Base-by-base conservation (phyloP, 1,140 invertebrate genomes). In the Elysia chlorotica region DNA sequence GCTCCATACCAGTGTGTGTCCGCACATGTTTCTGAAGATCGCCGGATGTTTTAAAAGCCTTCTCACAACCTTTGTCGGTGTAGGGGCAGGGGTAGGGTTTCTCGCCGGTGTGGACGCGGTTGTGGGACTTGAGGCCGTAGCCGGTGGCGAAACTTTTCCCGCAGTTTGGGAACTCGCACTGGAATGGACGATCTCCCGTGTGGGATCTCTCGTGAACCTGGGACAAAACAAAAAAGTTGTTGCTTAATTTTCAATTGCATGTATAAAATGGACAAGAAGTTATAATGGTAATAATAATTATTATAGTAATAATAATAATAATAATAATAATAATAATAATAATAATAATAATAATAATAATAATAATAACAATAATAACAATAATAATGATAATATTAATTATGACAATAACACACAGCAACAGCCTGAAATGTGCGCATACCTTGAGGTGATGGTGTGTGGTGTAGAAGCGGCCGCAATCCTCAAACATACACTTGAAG, bases 181-280 rank as follows among this genome's bases (percentile, higher is more conserved):
- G 86, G 77, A 90, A 93, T 35, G 93, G 93, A 76, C 91, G 88
- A 85, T 93, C 93, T 78, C 91, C 91, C 33, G 91, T 91, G 77
- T 92, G 92, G 62, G 93, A 93, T 79, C 93, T 89, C 78, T 91
- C 90, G 83, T 92, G 92, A 78, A 93, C 92, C 88, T 36, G 87
- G 33, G 19, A 23, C 30, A 35, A 63, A 28, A 63, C 28, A 30
- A 48, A 66, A 35, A 48, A 48, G n/a, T 48, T 14, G 14, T 48
- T 48, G 41, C 41, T 48, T 48, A n/a, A 48, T 48, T 48, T 48
- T 48, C n/a, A 48, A n/a, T 48, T 48, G n/a, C n/a, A 14, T 48
- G 14, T 14, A 48, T 48, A 14, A 48, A 14, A 48, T 14, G 14
- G n/a, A 36, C 38, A 59, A 25, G 28, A 25, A 4, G 28, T 31